Conservation (phyloP, 2,113 vertebrate species). For the Piprites chloris region DNA sequence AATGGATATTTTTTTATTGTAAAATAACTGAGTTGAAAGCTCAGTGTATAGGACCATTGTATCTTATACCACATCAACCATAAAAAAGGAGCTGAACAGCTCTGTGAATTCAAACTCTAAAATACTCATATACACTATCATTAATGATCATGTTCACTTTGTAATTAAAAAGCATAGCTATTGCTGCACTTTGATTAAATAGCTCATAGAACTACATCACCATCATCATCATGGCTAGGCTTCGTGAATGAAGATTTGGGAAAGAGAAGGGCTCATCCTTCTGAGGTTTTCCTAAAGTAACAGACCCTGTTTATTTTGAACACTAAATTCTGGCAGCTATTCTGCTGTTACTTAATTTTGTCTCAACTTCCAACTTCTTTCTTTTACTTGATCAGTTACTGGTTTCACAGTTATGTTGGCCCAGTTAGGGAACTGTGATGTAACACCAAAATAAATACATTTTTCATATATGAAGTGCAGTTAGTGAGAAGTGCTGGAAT, state of each 20-base stretch:
- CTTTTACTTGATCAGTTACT: background rate
- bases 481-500: background rate
- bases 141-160: background rate
- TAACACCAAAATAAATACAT: background rate
- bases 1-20: background rate
- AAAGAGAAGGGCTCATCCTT: no score
- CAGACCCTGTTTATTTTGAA: background rate
- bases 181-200: background rate
- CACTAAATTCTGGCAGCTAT: background rate
- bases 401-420: background rate
- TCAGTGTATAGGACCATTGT: background rate
- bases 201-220: background rate
- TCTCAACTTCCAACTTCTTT: background rate
- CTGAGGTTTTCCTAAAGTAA: background rate
- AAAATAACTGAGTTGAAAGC: background rate
- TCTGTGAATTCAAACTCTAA: background rate
- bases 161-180: background rate
- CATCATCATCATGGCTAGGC: no score
- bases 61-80: background rate
- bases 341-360: background rate
- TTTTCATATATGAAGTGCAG: background rate
- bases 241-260: no score
- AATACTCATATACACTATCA: background rate
- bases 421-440: background rate
- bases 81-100: background rate